Percentiles rank a stretch among this genome's conserved stretches.
phyloP scores from a whole-genome alignment of 2,113 vertebrate species.

The Bufo gargarizans region DNA sequence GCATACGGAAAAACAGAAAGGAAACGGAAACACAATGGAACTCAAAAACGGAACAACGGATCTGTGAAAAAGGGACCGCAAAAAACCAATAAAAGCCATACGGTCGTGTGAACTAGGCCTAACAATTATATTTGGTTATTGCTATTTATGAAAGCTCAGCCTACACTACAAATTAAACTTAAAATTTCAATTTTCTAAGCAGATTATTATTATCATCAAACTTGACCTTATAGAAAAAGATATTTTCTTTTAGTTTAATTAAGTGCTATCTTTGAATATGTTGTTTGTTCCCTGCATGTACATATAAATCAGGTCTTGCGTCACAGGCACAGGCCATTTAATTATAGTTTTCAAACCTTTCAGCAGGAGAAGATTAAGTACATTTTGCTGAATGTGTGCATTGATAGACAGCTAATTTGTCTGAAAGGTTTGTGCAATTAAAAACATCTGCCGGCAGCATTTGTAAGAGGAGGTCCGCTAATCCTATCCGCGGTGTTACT shows the following conservation, averaged over 20 bases:
- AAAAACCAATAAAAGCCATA: no score
- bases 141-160: no score
- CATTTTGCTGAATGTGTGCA: constrained; percentile 36
- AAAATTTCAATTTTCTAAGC: background rate
- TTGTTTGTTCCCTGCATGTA: background rate
- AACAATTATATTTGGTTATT: no score
- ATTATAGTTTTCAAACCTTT: constrained; percentile 5
- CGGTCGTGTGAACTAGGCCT: no score
- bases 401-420: constrained; percentile 51
- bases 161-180: no score
- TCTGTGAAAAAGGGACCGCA: no score
- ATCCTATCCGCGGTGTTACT: background rate
- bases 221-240: background rate
- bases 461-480: background rate
- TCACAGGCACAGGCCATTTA: constrained; percentile 16
- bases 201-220: background rate
- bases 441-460: constrained; percentile 38
- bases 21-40: no score
- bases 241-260: background rate
- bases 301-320: background rate
- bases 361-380: constrained; percentile 30
- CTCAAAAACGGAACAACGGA: no score
- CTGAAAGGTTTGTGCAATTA: constrained; percentile 36
- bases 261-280: background rate
- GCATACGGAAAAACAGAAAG: no score